Base-by-base conservation (phyloP, 64 coral and sea anemone species). In the Stylophora pistillata region DNA sequence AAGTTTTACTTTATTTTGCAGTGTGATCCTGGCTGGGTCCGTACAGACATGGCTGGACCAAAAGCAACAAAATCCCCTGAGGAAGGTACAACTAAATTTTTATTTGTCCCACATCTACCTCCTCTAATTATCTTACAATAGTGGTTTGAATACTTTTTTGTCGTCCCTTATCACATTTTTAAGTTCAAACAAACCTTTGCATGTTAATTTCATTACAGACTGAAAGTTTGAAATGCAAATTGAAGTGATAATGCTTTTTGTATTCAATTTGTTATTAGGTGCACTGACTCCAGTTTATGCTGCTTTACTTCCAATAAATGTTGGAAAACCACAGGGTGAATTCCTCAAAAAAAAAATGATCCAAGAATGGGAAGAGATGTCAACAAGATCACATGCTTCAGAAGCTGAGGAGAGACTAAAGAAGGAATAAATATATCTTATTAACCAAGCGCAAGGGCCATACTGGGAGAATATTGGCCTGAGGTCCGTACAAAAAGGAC, bases 41-140 rank as follows among this genome's bases (percentile, higher is more conserved):
- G 29, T 72, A 98, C 95, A 61, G 95, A 94, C 29, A 98, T 98
- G 95, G 88, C 88, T 26, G 91, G 91, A 71, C 91, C 88, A 15
- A 79, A 34, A 2, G 91, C 88, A 25, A 0, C 52, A 26, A 72
- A 87, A 23, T 61, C 93, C 15, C 73, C 65, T 16, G 88, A 95
- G 61, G 89, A 95, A 72, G 93, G 93, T 95, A 58, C 32, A 11
- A 9, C 21, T 47, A 7, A 25, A 25, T 68, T 47, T 47, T 47
- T 47, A 47, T 47, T 47, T 47, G 3, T 7, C 37, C 37, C 37
- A 47, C 37, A 47, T 47, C 37, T 47, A 47, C 37, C 37, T 47
- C 37, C 37, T 47, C 37, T 47, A 0, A 7, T 47, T 47, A 47
- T 47, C 37, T 47, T 47, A 47, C 37, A 47, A 4, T 3, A 4